phyloP scores from a whole-genome alignment of 92 coral and sea anemone genomes.

The Heliopora coerulea region DNA sequence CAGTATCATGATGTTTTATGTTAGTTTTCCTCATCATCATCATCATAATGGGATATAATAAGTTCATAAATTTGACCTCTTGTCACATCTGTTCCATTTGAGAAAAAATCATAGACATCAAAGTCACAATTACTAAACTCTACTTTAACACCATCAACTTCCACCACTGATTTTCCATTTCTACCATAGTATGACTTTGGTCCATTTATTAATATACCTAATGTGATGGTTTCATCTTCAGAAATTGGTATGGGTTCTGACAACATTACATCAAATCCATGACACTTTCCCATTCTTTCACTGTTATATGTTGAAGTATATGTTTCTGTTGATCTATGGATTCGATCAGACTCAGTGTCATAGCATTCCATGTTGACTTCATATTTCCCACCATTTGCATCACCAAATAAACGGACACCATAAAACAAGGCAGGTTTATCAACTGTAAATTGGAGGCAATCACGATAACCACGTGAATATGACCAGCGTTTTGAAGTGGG shows the following conservation, averaged over 20 bases:
- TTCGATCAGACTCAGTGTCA: not conserved
- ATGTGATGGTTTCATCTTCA: not conserved
- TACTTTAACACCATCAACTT: too few relatives aligned
- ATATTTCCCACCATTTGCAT: slow-evolving; percentile 3
- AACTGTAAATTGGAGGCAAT: not conserved
- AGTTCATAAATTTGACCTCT: too few relatives aligned
- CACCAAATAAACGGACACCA: slow-evolving; percentile 3
- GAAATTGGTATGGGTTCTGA: not conserved
- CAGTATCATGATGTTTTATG: too few relatives aligned
- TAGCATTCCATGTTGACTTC: not conserved
- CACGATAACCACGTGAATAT: not conserved
- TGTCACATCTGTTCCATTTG: too few relatives aligned
- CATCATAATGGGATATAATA: too few relatives aligned
- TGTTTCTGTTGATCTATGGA: too few relatives aligned
- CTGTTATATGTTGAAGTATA: not conserved
- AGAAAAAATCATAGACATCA: too few relatives aligned
- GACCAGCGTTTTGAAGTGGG: not conserved
- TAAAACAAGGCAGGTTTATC: not conserved
- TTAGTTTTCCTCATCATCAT: too few relatives aligned
- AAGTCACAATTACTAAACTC: too few relatives aligned
- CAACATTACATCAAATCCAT: slow-evolving; percentile 14
- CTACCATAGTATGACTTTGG: not conserved
- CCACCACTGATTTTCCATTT: not conserved
- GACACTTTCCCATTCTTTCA: not conserved
- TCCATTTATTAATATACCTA: not conserved